Base-by-base conservation (phyloP, 2,888 invertebrate genomes). In the Cremastinae sp. region DNA sequence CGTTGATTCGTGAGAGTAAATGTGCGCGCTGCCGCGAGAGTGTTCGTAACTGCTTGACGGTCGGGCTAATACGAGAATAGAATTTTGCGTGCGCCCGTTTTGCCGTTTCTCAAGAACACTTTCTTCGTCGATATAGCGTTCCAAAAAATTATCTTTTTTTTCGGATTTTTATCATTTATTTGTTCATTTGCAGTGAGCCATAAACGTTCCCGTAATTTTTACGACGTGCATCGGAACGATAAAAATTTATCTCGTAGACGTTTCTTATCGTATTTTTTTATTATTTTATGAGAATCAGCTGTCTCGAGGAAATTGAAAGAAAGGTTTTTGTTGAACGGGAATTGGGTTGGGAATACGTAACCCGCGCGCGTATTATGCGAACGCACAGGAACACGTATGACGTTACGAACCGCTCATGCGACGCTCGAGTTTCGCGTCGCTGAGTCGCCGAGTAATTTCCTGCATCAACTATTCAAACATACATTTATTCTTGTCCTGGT, bases 381-480 rank as follows among this genome's bases (percentile, higher is more conserved):
- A 37, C 55, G 16, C 55, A 9, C n/a, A 16, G 14, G 35, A 55
- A 10, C 35, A 16, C 37, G 20, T 18, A 8, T 14, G 12, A n/a
- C 37, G 64, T 47, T 43, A 53, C 49, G 56, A 64, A 16, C 71
- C 41, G 56, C 56, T 28, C 28, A 5, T 3, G 28, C 28, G 28
- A 28, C 28, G 28, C 28, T 59, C 66, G 43, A 61, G 66, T 73
- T 53, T 45, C 66, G 73, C 66, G 61, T 73, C 59, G 73, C n/a
- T 66, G 73, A 35, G 66, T 73, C 43, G 2, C 66, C 53, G 39
- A 66, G 66, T 55, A 73, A 73, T 73, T 73, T 73, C 73, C 73
- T 66, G 66, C 55, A 73, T 73, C 66, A 61, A 73, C 66, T 58
- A 58, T 35, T 66, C 16, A 28, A 28, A 28, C 28, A 28, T 28